Conservation (phyloP, 1,140 invertebrate genomes). For the Pemphigus obesinymphae region DNA sequence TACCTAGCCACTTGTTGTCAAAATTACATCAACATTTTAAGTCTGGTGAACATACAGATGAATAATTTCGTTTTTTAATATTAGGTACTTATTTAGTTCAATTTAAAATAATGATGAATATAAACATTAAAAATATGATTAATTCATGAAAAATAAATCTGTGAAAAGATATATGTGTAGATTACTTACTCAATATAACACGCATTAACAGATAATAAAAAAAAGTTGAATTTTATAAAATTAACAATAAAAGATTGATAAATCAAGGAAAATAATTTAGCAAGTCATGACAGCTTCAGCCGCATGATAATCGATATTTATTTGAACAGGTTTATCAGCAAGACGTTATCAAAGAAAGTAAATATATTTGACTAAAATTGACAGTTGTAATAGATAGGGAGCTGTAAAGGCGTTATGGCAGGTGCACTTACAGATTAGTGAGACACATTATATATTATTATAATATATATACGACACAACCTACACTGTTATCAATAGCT, state of each 20-base stretch:
- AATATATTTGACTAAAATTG: slow-evolving; percentile 1
- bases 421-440: slow-evolving; percentile 6
- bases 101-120: no score
- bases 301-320: neutral
- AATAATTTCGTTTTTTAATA: no score
- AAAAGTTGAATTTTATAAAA: no score
- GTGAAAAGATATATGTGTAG: no score
- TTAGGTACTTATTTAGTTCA: no score
- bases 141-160: neutral
- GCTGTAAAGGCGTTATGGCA: neutral
- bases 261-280: neutral
- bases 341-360: neutral
- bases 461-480: neutral
- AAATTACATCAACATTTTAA: slow-evolving; percentile 14
- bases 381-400: neutral
- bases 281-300: slow-evolving; percentile 5
- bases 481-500: slow-evolving; percentile 10
- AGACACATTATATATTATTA: neutral
- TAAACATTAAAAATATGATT: no score
- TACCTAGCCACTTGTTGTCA: neutral
- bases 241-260: no score
- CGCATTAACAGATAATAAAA: no score
- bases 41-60: no score
- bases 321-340: slow-evolving; percentile 5
- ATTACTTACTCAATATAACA: no score